phyloP scores from a whole-genome alignment of 92 coral and sea anemone species.

The Ricordea florida region DNA sequence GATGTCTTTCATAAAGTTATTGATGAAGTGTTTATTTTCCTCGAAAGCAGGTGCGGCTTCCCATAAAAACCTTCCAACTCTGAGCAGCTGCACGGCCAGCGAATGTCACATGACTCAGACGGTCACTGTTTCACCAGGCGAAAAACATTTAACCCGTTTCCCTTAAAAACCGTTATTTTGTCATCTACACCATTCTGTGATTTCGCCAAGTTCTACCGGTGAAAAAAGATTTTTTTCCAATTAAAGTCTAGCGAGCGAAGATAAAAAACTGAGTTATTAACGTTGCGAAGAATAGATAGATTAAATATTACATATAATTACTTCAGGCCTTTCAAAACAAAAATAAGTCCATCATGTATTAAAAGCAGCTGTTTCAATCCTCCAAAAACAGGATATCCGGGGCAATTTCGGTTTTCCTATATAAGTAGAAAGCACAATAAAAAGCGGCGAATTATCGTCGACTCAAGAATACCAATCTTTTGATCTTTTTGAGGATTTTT shows the following conservation, averaged over 20 bases:
- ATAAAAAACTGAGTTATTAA: slow-evolving; percentile 80
- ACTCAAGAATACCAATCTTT: slow-evolving; percentile 61
- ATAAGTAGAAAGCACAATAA: slow-evolving; percentile 73
- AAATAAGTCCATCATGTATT: slow-evolving; percentile 78
- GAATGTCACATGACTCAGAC: slow-evolving; percentile 72
- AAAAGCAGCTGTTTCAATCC: slow-evolving; percentile 77
- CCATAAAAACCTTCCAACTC: slow-evolving; percentile 72
- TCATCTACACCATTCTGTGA: neutral
- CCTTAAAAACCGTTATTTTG: neutral
- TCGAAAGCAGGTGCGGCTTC: slow-evolving; percentile 88
- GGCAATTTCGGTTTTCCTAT: slow-evolving; percentile 63
- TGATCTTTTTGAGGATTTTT: slow-evolving; percentile 58
- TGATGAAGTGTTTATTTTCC: slow-evolving; percentile 96
- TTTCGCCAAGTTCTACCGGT: neutral
- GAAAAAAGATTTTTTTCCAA: slow-evolving; percentile 59
- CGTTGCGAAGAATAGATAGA: slow-evolving; percentile 83
- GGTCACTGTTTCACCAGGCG: slow-evolving; percentile 11
- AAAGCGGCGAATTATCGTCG: slow-evolving; percentile 60
- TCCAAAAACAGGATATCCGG: slow-evolving; percentile 83
- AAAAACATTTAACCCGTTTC: slow-evolving; percentile 5
- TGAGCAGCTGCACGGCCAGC: slow-evolving; percentile 74
- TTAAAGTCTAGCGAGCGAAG: slow-evolving; percentile 67
- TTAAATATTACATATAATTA: slow-evolving; percentile 96
- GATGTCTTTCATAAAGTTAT: slow-evolving; percentile 98
- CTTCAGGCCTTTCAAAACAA: slow-evolving; percentile 89